Evolutionary conservation across 2,797 vertebrate genomes (phyloP).

Genomic region (Sebastes elongatus): DNA sequence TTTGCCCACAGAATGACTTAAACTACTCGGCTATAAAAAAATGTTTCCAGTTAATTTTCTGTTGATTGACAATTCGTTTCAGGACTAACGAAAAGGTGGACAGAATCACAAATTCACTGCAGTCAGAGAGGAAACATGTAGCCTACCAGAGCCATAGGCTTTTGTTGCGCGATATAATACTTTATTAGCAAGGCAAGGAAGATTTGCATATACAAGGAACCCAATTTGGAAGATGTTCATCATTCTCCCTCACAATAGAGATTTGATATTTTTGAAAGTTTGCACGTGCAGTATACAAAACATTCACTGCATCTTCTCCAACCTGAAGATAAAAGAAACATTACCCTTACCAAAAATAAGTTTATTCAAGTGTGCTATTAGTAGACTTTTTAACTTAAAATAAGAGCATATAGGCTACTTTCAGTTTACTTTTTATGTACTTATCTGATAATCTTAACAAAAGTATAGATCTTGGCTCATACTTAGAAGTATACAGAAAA

Average conservation of each 20-base stretch:
- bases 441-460: no score
- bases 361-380: no score
- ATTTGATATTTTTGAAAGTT: background rate
- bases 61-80: background rate
- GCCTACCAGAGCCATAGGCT: slow-evolving; percentile 58
- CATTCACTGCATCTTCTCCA: background rate
- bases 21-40: background rate
- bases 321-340: background rate
- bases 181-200: slow-evolving; percentile 47
- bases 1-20: background rate
- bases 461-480: no score
- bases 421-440: no score
- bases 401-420: no score
- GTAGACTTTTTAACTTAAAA: no score
- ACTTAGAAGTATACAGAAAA: no score
- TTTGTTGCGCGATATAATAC: slow-evolving; percentile 48
- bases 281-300: background rate
- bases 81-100: background rate
- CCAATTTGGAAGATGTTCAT: slow-evolving; percentile 27
- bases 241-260: background rate
- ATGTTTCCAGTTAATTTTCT: background rate
- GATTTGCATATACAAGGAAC: background rate
- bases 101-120: background rate
- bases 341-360: no score
- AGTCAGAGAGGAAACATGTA: slow-evolving; percentile 55